phyloP scores from a whole-genome alignment of 1,140 invertebrate genomes.

The Cyclina sinensis region DNA sequence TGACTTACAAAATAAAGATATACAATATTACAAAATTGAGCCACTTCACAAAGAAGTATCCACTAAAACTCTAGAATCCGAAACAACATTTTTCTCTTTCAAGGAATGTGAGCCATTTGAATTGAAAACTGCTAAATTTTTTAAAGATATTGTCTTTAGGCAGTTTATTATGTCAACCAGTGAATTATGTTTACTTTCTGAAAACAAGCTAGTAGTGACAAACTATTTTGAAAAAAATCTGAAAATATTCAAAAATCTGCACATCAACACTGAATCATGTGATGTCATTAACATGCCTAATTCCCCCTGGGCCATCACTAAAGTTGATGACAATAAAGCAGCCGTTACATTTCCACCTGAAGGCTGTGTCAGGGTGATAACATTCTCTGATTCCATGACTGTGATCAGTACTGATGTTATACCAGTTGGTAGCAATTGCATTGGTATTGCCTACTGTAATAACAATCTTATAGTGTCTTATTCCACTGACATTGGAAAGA shows the following conservation, averaged over 20 bases:
- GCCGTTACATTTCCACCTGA: constrained; percentile 2
- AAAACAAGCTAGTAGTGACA: not conserved
- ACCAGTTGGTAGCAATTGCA: not conserved
- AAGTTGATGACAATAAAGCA: not conserved
- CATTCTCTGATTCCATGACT: not conserved
- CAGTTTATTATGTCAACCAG: not conserved
- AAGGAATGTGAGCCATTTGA: too few species aligned
- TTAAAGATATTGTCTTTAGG: not conserved
- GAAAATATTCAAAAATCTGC: not conserved
- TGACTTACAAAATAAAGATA: not conserved
- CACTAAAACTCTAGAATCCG: too few species aligned
- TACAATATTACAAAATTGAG: not conserved
- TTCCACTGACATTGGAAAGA: not conserved
- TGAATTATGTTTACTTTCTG: not conserved
- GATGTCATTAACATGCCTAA: not conserved
- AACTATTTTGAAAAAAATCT: not conserved
- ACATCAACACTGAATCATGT: too few species aligned
- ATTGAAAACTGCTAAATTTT: too few species aligned
- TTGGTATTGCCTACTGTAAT: not conserved
- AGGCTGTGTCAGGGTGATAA: not conserved
- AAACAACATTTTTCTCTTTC: not conserved
- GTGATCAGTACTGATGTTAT: not conserved
- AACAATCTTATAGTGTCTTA: constrained; percentile 20
- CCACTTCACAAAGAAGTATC: not conserved
- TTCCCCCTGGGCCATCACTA: not conserved